phyloP scores from a whole-genome alignment of 2,113 vertebrate species.

The Neogobius melanostomus region DNA sequence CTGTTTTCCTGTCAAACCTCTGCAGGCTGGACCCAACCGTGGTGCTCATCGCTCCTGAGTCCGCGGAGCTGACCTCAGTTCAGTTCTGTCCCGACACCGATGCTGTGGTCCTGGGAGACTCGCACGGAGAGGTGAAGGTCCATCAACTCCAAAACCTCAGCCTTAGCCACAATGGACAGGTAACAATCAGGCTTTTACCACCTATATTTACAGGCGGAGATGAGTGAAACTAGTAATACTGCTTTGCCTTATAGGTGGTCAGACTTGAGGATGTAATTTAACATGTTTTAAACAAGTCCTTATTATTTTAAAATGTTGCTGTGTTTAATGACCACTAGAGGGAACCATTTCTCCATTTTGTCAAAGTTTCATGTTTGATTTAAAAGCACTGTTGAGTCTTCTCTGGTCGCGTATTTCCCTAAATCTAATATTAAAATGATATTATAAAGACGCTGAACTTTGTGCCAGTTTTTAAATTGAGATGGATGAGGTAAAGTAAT shows the following conservation, averaged over 20 bases:
- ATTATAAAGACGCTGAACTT: no score
- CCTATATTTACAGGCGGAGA: no score
- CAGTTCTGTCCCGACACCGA: slow-evolving; percentile 79
- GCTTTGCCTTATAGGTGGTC: slow-evolving; percentile 27
- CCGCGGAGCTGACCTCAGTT: slow-evolving; percentile 72
- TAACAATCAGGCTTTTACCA: slow-evolving; percentile 40
- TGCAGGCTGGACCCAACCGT: slow-evolving; percentile 80
- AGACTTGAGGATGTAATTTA: slow-evolving; percentile 32
- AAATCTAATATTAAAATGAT: background rate
- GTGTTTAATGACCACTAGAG: background rate
- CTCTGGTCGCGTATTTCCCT: no score
- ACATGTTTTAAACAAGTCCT: background rate
- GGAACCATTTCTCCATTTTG: background rate
- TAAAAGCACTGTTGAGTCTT: background rate
- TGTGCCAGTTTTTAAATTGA: no score
- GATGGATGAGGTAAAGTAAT: no score
- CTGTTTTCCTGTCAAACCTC: background rate
- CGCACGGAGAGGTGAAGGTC: slow-evolving; percentile 78
- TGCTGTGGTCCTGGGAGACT: slow-evolving; percentile 85
- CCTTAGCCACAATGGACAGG: slow-evolving; percentile 55
- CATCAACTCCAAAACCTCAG: slow-evolving; percentile 78
- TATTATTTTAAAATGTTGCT: no score
- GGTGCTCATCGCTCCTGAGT: slow-evolving; percentile 63
- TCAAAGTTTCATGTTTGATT: background rate
- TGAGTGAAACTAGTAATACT: background rate